Conservation (phyloP, 2,888 invertebrate species). For the Temnothorax ravouxi region DNA sequence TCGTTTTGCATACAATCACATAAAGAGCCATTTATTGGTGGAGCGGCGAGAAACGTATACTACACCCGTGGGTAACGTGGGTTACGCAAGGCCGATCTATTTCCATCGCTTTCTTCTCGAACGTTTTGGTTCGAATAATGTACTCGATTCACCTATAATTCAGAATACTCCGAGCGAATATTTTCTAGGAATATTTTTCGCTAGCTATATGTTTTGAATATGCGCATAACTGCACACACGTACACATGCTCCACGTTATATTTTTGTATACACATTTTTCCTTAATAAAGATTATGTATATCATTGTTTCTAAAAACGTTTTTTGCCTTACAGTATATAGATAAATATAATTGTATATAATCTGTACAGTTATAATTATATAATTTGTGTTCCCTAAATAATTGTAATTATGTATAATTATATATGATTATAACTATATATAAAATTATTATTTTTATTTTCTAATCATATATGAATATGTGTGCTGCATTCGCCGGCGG, state of each 20-base stretch:
- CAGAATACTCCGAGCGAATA: neutral
- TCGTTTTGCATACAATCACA: neutral
- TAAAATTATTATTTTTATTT: neutral
- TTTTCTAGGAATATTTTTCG: neutral
- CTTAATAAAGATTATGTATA: neutral
- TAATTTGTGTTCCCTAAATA: neutral
- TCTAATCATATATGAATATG: slow-evolving; percentile 11
- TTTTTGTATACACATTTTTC: neutral
- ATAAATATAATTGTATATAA: slow-evolving; percentile 6
- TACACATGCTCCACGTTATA: neutral
- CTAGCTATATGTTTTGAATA: neutral
- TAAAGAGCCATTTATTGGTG: slow-evolving; percentile 16
- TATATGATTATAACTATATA: too few relatives aligned
- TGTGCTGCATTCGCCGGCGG: neutral
- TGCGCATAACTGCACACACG: neutral
- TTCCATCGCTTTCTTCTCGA: neutral
- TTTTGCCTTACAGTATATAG: too few relatives aligned
- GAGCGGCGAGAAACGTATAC: neutral
- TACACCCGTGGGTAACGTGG: neutral
- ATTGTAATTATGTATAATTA: neutral
- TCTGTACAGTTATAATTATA: too few relatives aligned
- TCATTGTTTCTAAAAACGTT: neutral
- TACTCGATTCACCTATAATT: neutral
- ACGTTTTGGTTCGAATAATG: neutral
- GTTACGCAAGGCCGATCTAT: slow-evolving; percentile 4